phyloP scores from a whole-genome alignment of 2,113 vertebrate species.

The Corythornis madagascariensis region DNA sequence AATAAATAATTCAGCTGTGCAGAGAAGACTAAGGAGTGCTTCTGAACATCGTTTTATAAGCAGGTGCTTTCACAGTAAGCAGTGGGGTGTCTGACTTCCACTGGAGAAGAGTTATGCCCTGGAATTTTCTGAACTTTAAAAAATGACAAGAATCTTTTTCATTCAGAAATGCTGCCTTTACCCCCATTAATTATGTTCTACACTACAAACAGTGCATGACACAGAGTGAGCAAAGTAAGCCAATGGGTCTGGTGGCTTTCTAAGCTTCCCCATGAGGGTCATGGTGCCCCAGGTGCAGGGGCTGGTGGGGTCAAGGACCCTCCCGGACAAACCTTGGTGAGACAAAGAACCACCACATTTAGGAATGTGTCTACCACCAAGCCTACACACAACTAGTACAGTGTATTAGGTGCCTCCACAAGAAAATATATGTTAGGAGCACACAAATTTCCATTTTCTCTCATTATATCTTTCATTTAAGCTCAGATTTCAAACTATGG shows the following conservation, averaged over 20 bases:
- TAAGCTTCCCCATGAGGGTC: background rate
- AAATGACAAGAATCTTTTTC: background rate
- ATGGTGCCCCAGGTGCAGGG: fast-evolving
- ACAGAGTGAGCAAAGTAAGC: background rate
- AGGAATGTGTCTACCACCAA: fast-evolving
- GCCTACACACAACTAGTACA: background rate
- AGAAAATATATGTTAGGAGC: background rate
- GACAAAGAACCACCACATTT: background rate
- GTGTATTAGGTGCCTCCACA: background rate
- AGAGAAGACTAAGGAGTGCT: background rate
- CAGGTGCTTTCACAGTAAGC: background rate
- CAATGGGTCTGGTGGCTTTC: background rate
- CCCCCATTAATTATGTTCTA: background rate
- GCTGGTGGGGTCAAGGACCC: background rate
- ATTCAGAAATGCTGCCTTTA: background rate
- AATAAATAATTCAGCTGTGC: background rate
- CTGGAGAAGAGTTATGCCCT: background rate
- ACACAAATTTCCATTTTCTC: background rate
- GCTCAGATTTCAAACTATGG: background rate
- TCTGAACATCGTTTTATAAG: background rate
- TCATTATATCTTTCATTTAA: background rate
- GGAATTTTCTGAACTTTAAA: background rate
- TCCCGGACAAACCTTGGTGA: background rate
- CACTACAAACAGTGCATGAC: background rate
- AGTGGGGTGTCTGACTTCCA: background rate